A percentile compares a stretch with the other conserved stretches of the same genome.
phyloP scores from a whole-genome alignment of 2,888 invertebrate genomes.

The Apodemia mormo region DNA sequence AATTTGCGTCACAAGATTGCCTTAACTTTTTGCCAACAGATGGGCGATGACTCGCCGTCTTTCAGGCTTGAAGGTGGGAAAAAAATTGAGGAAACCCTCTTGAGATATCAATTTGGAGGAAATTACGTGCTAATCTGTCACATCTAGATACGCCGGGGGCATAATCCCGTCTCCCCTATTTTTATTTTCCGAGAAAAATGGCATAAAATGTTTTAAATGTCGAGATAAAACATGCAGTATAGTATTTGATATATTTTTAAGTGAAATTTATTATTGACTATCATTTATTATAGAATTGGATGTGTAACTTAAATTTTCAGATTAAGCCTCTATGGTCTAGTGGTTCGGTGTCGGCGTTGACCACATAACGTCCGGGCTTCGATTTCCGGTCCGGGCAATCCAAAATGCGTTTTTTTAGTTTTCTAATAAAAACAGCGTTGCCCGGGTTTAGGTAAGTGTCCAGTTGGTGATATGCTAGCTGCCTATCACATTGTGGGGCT shows the following conservation, averaged over 20 bases:
- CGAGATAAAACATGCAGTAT: conserved; percentile 14
- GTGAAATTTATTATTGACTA: background rate
- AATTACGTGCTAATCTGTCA: conserved; percentile 80
- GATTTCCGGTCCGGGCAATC: too few relatives aligned
- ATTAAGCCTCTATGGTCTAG: too few relatives aligned
- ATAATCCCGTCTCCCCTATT: conserved; percentile 67
- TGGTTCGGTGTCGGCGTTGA: too few relatives aligned
- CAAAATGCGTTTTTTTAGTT: too few relatives aligned
- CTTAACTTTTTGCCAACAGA: conserved; percentile 48
- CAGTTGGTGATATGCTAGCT: too few relatives aligned
- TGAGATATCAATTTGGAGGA: conserved; percentile 78
- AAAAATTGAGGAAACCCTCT: conserved; percentile 53
- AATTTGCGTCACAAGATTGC: conserved; percentile 58
- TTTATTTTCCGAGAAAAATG: conserved; percentile 52
- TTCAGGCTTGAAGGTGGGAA: conserved; percentile 31
- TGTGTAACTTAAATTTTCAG: too few relatives aligned
- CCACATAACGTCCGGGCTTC: too few relatives aligned
- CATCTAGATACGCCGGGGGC: conserved; percentile 68
- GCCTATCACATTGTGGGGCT: too few relatives aligned
- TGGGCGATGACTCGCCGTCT: conserved; percentile 66
- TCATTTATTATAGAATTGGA: too few relatives aligned
- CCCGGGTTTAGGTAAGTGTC: too few relatives aligned
- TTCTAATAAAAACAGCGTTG: too few relatives aligned
- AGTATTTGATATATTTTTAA: background rate
- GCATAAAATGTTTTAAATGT: conserved; percentile 37